Conservation (phyloP, 2,113 vertebrate genomes). For the Urocitellus parryii region DNA sequence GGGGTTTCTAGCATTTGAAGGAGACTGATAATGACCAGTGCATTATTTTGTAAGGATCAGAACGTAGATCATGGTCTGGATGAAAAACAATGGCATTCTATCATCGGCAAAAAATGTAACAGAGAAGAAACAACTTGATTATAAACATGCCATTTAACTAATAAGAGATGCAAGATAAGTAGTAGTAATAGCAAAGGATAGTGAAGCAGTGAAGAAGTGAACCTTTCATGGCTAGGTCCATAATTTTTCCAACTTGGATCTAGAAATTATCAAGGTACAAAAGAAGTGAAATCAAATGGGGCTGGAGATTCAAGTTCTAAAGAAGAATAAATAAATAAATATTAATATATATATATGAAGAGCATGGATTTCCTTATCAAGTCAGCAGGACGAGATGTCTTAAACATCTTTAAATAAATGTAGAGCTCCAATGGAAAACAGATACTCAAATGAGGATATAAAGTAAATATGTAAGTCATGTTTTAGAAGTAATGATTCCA, state of each 20-base stretch:
- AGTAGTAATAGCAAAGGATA: background rate
- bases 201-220: constrained; percentile 50
- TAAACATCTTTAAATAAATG: constrained; percentile 30
- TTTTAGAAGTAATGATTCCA: constrained; percentile 50
- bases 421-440: background rate
- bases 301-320: background rate
- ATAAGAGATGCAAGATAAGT: constrained; percentile 55
- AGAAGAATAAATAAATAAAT: background rate
- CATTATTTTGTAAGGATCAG: constrained; percentile 73
- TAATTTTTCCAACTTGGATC: background rate
- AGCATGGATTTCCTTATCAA: constrained; percentile 44
- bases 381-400: constrained; percentile 28
- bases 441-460: background rate
- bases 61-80: constrained; percentile 45
- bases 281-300: constrained; percentile 43
- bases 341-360: background rate
- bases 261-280: constrained; percentile 60
- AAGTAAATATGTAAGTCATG: background rate
- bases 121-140: constrained; percentile 62
- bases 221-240: background rate
- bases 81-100: constrained; percentile 73
- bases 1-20: constrained; percentile 74
- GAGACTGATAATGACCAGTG: constrained; percentile 70
- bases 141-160: constrained; percentile 3
- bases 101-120: constrained; percentile 26